Percentiles rank a stretch among this genome's conserved stretches.
These are phyloP conservation scores for Balanococcus diminutus DNA, from an alignment of 2,888 invertebrate species.

Conservation along the genomic window DNA sequence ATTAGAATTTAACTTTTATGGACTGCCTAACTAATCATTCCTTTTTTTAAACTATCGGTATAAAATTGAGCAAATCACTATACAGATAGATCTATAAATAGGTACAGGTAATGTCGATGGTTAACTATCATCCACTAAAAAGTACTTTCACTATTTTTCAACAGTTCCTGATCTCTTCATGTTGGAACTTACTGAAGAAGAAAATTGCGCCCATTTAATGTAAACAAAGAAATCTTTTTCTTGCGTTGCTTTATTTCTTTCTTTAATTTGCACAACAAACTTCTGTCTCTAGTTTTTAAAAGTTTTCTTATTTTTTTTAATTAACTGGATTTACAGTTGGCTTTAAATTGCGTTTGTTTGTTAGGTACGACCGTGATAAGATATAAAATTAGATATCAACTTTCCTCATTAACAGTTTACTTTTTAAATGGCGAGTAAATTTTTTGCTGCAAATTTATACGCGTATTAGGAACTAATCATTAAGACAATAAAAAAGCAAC, in stretches of 20 bases:
- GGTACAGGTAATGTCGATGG: conserved; percentile 5
- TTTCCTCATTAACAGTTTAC: conserved; percentile 23
- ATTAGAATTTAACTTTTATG: neutral
- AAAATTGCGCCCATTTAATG: conserved; percentile 54
- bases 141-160: conserved; percentile 42
- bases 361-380: conserved; percentile 42
- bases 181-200: conserved; percentile 45
- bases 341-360: conserved; percentile 50
- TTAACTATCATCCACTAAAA: conserved; percentile 42
- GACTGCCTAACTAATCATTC: neutral
- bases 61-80: neutral
- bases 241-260: conserved; percentile 47
- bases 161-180: conserved; percentile 50
- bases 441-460: conserved; percentile 38
- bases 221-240: conserved; percentile 53
- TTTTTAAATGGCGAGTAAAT: conserved; percentile 33
- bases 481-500: neutral
- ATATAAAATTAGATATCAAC: conserved; percentile 48
- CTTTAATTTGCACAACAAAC: conserved; percentile 51
- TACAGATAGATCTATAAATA: neutral
- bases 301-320: conserved; percentile 47
- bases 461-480: conserved; percentile 35
- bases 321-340: conserved; percentile 47
- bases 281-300: conserved; percentile 49
- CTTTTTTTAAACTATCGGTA: neutral